A percentile compares a stretch with the other conserved stretches of the same genome.
phyloP scores from a whole-genome alignment of 2,888 invertebrate genomes.

The Tetanocera ferruginea region DNA sequence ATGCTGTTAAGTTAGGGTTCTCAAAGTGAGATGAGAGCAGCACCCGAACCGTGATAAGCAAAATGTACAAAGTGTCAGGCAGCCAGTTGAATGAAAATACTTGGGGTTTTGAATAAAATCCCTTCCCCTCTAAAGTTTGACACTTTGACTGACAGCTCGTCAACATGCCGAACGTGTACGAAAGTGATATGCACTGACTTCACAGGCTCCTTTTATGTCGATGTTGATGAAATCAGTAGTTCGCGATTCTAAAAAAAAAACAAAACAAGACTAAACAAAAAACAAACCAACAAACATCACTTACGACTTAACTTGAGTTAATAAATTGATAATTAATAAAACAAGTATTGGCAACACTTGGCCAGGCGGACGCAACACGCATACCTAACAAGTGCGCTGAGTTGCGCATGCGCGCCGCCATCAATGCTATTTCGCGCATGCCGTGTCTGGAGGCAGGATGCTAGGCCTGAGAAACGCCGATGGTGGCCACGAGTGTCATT shows the following conservation, averaged over 20 bases:
- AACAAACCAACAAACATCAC: conserved; percentile 11
- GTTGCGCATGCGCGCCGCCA: conserved; percentile 1
- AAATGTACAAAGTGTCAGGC: too few species aligned
- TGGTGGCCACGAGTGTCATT: conserved; percentile 54
- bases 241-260: neutral
- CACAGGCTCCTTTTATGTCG: neutral
- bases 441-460: neutral
- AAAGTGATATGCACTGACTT: neutral
- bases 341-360: conserved; percentile 63
- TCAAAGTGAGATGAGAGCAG: too few species aligned
- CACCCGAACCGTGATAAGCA: too few species aligned
- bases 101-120: too few species aligned
- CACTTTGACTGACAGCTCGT: too few species aligned
- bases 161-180: neutral
- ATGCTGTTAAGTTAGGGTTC: too few species aligned
- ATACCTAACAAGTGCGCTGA: conserved; percentile 53
- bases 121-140: too few species aligned
- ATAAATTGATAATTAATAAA: conserved; percentile 65
- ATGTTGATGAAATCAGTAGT: neutral
- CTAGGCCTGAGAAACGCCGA: conserved; percentile 50
- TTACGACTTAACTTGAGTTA: conserved; percentile 50
- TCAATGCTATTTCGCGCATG: neutral
- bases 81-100: too few species aligned
- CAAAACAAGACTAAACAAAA: neutral
- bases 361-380: conserved; percentile 53